Percentiles rank a stretch among this genome's conserved stretches.
phyloP scores from a whole-genome alignment of 1,140 invertebrate species.

The Maniola jurtina region DNA sequence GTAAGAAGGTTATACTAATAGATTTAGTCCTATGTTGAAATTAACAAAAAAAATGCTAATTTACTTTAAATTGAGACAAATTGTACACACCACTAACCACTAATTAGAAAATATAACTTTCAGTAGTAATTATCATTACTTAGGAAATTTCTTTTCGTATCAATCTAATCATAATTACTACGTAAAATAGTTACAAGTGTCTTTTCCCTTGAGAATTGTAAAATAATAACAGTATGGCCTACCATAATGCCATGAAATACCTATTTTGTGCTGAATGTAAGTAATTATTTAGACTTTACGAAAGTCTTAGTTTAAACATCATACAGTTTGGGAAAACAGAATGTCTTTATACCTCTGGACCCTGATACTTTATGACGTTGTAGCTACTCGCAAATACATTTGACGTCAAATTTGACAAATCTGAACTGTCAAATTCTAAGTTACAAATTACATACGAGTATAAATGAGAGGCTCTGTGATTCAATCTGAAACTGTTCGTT shows the following conservation, averaged over 20 bases:
- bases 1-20: too few relatives aligned
- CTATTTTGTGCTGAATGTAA: conserved; percentile 3
- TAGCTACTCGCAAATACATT: too few relatives aligned
- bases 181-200: conserved; percentile 23
- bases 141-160: background rate
- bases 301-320: background rate
- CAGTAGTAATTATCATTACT: background rate
- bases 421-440: too few relatives aligned
- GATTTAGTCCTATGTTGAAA: too few relatives aligned
- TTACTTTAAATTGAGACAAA: background rate
- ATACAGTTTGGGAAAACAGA: background rate
- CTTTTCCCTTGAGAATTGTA: conserved; percentile 11
- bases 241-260: too few relatives aligned
- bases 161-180: background rate
- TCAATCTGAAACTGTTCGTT: too few relatives aligned
- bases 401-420: too few relatives aligned
- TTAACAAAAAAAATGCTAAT: too few relatives aligned
- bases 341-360: too few relatives aligned
- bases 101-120: background rate
- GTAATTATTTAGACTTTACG: conserved; percentile 6
- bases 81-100: background rate
- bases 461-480: too few relatives aligned
- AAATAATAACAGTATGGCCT: conserved; percentile 3
- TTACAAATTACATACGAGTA: too few relatives aligned
- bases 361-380: too few relatives aligned